These are phyloP conservation scores for Menura novaehollandiae DNA, from an alignment of 2,113 vertebrate species.

Conservation along the genomic window DNA sequence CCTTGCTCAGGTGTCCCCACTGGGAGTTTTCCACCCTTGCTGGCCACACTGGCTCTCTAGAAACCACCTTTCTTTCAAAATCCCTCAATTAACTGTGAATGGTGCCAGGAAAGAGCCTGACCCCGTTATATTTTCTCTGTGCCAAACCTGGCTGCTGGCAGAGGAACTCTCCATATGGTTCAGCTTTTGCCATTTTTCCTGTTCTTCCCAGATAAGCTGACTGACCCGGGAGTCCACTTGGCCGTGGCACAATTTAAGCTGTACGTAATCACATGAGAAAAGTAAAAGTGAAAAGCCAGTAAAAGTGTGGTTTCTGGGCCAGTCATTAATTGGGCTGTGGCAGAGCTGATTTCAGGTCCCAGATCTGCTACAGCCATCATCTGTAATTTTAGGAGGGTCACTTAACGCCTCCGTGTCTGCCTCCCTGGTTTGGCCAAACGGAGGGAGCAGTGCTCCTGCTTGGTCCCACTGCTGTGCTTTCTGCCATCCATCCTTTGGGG, in stretches of 20 bases:
- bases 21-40: neutral
- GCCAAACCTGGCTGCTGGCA: neutral
- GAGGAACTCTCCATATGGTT: neutral
- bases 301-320: neutral
- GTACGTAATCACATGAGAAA: neutral
- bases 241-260: neutral
- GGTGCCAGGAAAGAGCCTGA: neutral
- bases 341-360: neutral
- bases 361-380: neutral
- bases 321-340: neutral
- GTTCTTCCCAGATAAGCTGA: neutral
- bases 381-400: neutral
- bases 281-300: neutral
- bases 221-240: neutral
- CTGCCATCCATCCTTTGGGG: neutral
- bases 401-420: rapidly evolving
- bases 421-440: neutral
- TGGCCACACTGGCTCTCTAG: neutral
- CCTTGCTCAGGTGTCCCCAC: neutral
- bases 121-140: neutral
- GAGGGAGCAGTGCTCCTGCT: neutral
- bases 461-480: rapidly evolving
- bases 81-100: neutral
- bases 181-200: neutral
- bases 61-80: slow-evolving; percentile 10